phyloP scores from a whole-genome alignment of 2,797 vertebrate species.

The Philypnodon macrostomus region DNA sequence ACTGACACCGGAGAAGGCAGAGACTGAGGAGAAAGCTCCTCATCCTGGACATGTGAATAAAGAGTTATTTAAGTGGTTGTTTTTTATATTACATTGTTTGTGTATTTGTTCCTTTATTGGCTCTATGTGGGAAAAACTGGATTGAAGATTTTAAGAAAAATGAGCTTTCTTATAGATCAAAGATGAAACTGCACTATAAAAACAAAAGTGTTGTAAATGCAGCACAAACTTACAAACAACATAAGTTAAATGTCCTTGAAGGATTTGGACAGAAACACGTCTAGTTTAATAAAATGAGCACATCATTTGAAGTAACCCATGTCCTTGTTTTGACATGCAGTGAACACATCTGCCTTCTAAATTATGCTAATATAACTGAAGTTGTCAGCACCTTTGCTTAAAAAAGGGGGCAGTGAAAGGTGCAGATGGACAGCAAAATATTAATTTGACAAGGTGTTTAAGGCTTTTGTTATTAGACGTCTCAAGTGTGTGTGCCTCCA shows the following conservation, averaged over 20 bases:
- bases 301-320: conserved; percentile 32
- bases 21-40: conserved; percentile 78
- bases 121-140: too few relatives aligned
- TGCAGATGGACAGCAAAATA: conserved; percentile 57
- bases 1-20: conserved; percentile 85
- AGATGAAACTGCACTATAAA: not conserved
- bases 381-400: conserved; percentile 71
- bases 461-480: conserved; percentile 67
- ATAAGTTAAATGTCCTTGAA: conserved; percentile 53
- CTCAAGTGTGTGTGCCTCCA: conserved; percentile 38
- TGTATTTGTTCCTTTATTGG: too few relatives aligned
- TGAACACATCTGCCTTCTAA: conserved; percentile 65
- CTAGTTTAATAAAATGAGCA: too few relatives aligned
- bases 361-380: conserved; percentile 69
- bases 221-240: too few relatives aligned
- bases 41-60: conserved; percentile 77
- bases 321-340: conserved; percentile 62
- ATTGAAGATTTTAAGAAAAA: too few relatives aligned
- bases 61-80: not conserved
- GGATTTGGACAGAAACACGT: too few relatives aligned
- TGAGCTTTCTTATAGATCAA: too few relatives aligned
- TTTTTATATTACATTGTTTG: too few relatives aligned
- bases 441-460: conserved; percentile 74
- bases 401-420: conserved; percentile 39
- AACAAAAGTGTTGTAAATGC: too few relatives aligned